Evolutionary conservation across 30 jellyfish, hydroid and myxozoan genomes (phyloP).

Genomic region (Chironex yamaguchii): DNA sequence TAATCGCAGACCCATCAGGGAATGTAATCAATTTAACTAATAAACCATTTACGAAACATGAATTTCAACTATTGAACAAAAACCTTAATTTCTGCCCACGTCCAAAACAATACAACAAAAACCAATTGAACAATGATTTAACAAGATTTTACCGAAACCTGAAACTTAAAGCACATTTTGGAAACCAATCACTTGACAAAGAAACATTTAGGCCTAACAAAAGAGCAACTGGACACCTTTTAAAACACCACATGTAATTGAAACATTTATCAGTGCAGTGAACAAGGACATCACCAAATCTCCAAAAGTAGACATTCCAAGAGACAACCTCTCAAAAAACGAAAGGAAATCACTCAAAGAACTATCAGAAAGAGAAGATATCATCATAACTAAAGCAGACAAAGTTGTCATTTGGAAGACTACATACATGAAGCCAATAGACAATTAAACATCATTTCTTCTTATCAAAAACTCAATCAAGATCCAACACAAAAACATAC

Average conservation of each 20-base stretch:
- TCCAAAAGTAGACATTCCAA: background rate
- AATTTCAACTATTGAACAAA: constrained; percentile 11
- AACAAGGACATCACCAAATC: background rate
- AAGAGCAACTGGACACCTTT: background rate
- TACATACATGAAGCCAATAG: constrained; percentile 4
- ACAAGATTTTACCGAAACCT: constrained; percentile 7
- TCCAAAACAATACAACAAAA: constrained; percentile 4
- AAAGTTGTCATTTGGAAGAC: constrained; percentile 27
- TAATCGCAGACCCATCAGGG: too few species aligned
- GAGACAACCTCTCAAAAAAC: background rate
- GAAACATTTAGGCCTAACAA: background rate
- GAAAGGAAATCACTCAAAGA: background rate
- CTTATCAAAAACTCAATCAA: background rate
- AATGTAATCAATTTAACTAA: constrained; percentile 9
- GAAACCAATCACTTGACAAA: background rate
- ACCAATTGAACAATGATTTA: background rate
- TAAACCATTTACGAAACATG: background rate
- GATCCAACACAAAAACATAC: background rate
- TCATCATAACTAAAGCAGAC: constrained; percentile 12
- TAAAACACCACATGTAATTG: background rate
- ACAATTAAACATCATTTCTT: background rate
- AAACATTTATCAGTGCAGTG: constrained; percentile 17
- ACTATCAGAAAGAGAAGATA: background rate
- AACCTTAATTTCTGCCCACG: constrained; percentile 26
- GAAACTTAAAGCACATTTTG: background rate